Conservation (phyloP, 2,888 invertebrate genomes). For the Eristalinus aeneus region DNA sequence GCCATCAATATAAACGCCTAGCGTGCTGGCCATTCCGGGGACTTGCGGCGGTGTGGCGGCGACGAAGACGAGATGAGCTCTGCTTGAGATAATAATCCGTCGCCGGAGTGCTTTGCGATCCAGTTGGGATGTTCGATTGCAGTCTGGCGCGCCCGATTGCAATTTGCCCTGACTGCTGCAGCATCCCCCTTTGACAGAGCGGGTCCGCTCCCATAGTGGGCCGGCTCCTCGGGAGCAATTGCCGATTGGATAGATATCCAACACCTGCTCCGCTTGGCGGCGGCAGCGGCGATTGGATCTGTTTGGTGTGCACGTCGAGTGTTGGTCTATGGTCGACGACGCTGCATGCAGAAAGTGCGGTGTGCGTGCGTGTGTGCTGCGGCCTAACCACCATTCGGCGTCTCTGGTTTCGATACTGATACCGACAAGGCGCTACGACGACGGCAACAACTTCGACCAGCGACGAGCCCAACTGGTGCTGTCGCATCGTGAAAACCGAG, state of each 20-base stretch:
- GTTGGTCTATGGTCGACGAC: conserved; percentile 13
- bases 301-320: conserved; percentile 5
- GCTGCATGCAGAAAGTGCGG: conserved; percentile 43
- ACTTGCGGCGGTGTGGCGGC: too few species aligned
- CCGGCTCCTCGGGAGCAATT: conserved; percentile 37
- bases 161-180: conserved; percentile 64
- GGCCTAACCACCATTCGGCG: conserved; percentile 48
- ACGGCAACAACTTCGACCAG: neutral
- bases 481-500: neutral
- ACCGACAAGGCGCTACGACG: conserved; percentile 5
- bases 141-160: conserved; percentile 42
- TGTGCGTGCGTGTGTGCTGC: conserved; percentile 57
- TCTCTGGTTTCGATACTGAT: conserved; percentile 50
- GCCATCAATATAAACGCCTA: conserved; percentile 70
- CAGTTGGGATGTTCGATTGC: conserved; percentile 42
- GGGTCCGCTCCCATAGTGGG: conserved; percentile 50
- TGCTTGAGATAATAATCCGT: conserved; percentile 68
- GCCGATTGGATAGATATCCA: conserved; percentile 69
- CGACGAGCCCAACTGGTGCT: too few species aligned
- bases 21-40: neutral
- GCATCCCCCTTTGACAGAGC: conserved; percentile 64
- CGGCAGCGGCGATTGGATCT: neutral
- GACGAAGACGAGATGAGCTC: conserved; percentile 63
- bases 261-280: conserved; percentile 64
- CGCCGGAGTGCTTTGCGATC: conserved; percentile 41